Evolutionary conservation across 2,888 invertebrate genomes (phyloP), one percentile per base, ranked within the genome.

Genomic region (Dicranocentrus wangi): DNA sequence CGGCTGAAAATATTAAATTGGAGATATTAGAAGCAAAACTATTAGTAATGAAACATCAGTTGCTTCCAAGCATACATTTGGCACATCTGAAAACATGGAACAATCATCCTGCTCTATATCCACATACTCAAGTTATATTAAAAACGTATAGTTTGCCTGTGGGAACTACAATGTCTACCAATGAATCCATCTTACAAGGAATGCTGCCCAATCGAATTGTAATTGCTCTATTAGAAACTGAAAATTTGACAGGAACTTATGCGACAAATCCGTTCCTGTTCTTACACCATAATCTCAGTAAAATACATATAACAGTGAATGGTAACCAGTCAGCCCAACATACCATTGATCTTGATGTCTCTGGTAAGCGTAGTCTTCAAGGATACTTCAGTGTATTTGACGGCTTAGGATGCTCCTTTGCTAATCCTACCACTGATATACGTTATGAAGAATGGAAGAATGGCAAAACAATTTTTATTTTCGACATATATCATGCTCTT

Each of bases 11-110:
- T 10, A 53, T 72, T 39, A 43, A 71, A 42, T 3, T 83, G 2
- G 13, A 81, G 7, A 69, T 83, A 7, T 0, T 55, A 17, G 78
- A 77, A 39, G 69, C 69, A n/a, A 58, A 32, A 21, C 23, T 83
- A 10, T 23, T 51, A 2, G 51, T 83, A 0, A 15, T 32, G 17
- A 66, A 71, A 21, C 70, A 63, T n/a, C 77, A 28, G 1, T 5
- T 83, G 13, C 55, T 77, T 19, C 73, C 81, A 0, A 21, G 58
- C 10, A 43, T 81, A 8, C 63, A 65, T n/a, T 21, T 58, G 10
- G 25, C 63, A 2, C 80, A 81, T 58, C 15, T 81, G n/a, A 32
- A 63, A 66, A 21, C 15, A n/a, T 82, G 79, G 79, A 51, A 72
- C n/a, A 25, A 51, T 15, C 27, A 58, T 15, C 27, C 28, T 17